Evolutionary conservation across 1,140 invertebrate species (phyloP).

Genomic region (Cotesia glomerata): DNA sequence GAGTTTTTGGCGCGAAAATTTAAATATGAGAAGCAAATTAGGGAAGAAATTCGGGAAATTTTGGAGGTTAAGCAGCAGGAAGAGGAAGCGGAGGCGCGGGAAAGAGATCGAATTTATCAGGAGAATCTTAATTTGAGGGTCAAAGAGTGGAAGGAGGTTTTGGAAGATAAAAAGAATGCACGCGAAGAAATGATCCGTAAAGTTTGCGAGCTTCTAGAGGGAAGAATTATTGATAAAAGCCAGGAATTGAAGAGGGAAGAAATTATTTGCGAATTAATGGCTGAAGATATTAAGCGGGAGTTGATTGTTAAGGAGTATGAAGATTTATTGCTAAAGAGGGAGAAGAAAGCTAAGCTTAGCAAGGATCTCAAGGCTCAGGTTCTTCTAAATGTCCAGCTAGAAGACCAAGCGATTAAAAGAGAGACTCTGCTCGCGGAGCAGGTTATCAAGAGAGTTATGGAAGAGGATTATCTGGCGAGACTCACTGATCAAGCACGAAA

Average conservation of each 20-base stretch:
- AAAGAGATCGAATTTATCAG: constrained; percentile 28
- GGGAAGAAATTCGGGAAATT: constrained; percentile 27
- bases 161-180: constrained; percentile 19
- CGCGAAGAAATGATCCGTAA: constrained; percentile 31
- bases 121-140: constrained; percentile 33
- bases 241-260: constrained; percentile 8
- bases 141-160: constrained; percentile 31
- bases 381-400: constrained; percentile 39
- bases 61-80: neutral
- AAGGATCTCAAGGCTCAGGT: constrained; percentile 44
- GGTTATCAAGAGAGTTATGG: constrained; percentile 40
- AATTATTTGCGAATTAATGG: constrained; percentile 43
- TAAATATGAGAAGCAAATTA: constrained; percentile 34
- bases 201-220: no score
- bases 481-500: constrained; percentile 39
- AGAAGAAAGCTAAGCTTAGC: constrained; percentile 34
- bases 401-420: constrained; percentile 29
- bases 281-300: constrained; percentile 40
- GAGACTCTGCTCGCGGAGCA: constrained; percentile 45
- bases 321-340: constrained; percentile 13
- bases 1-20: constrained; percentile 26
- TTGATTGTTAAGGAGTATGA: constrained; percentile 29
- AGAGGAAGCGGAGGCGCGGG: neutral
- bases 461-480: constrained; percentile 40
- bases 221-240: no score